These are phyloP conservation scores for Cyprinodon variegatus DNA, from an alignment of 2,113 vertebrate species.

Conservation along the genomic window DNA sequence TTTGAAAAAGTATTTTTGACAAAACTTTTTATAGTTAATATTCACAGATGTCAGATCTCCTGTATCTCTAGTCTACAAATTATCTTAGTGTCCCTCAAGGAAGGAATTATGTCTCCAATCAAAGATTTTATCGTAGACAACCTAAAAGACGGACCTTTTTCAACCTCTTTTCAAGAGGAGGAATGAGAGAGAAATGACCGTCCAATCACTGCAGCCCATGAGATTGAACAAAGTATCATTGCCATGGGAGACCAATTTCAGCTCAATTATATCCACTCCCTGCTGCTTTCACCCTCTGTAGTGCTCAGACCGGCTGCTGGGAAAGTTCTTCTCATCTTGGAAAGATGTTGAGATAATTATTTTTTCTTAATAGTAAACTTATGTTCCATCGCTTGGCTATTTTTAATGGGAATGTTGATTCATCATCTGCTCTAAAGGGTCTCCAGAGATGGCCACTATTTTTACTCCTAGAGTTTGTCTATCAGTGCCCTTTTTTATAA, in stretches of 20 bases:
- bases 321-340: conserved; percentile 71
- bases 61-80: conserved; percentile 35
- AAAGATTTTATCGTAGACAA: conserved; percentile 58
- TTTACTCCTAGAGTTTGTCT: conserved; percentile 11
- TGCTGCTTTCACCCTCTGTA: conserved; percentile 77
- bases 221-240: conserved; percentile 78
- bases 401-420: conserved; percentile 45
- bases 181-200: conserved; percentile 53
- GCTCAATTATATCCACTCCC: conserved; percentile 84
- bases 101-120: conserved; percentile 60
- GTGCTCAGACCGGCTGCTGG: conserved; percentile 62
- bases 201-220: conserved; percentile 69
- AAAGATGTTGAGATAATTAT: conserved; percentile 76
- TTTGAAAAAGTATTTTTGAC: conserved; percentile 16
- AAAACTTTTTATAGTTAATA: conserved; percentile 26
- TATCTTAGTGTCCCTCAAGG: conserved; percentile 57
- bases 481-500: conserved; percentile 28
- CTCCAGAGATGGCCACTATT: conserved; percentile 7
- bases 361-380: conserved; percentile 70
- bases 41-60: conserved; percentile 37
- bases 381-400: conserved; percentile 37
- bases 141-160: conserved; percentile 59
- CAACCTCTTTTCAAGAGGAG: conserved; percentile 65
- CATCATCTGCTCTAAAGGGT: conserved; percentile 14
- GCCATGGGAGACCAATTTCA: conserved; percentile 81